Conservation (phyloP, 1,140 invertebrate species). For the Bombus difficillimus region DNA sequence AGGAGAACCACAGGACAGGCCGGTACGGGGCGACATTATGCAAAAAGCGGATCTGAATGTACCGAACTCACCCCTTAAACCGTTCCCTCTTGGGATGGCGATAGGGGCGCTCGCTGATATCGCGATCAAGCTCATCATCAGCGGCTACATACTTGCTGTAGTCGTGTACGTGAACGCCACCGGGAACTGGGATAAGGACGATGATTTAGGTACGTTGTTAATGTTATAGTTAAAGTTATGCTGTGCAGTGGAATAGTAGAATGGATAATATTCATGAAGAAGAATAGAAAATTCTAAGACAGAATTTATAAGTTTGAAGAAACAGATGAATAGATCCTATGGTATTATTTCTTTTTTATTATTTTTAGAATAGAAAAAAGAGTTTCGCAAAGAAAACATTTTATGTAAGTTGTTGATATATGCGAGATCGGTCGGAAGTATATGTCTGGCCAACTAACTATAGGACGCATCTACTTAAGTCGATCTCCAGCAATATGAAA, state of each 20-base stretch:
- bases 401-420: background rate
- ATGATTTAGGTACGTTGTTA: slow-evolving; percentile 76
- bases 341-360: no score
- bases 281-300: background rate
- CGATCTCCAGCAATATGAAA: no score
- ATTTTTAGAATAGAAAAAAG: no score
- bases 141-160: slow-evolving; percentile 74
- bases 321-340: background rate
- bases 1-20: slow-evolving; percentile 54
- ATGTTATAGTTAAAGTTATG: no score
- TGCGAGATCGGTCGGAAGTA: background rate
- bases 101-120: slow-evolving; percentile 71
- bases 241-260: background rate
- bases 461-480: background rate
- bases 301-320: background rate
- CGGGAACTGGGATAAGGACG: slow-evolving; percentile 80
- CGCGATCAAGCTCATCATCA: slow-evolving; percentile 73
- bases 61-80: slow-evolving; percentile 63
- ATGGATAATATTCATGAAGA: background rate
- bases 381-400: background rate
- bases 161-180: slow-evolving; percentile 75
- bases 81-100: slow-evolving; percentile 73
- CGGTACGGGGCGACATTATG: slow-evolving; percentile 69
- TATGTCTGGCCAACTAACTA: background rate
- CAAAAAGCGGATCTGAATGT: slow-evolving; percentile 69